Percentiles rank a stretch among this genome's conserved stretches.
Evolutionary conservation across 2,797 vertebrate genomes (phyloP).

Genomic region (Hydrolagus colliei): DNA sequence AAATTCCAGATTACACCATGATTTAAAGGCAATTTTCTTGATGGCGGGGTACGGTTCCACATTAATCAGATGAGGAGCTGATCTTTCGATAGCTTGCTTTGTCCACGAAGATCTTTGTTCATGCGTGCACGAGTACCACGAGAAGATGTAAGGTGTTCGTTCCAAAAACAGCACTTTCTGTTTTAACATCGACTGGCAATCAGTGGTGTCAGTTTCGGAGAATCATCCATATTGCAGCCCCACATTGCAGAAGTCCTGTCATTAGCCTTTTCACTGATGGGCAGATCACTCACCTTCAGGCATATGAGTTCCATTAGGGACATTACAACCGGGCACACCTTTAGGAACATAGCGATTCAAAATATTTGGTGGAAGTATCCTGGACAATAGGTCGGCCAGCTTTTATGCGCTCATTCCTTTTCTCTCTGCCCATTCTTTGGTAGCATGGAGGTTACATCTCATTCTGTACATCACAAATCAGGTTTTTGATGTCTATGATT

Average conservation of each 20-base stretch:
- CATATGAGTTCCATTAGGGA: neutral
- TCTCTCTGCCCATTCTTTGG: neutral
- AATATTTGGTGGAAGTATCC: neutral
- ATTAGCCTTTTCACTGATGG: neutral
- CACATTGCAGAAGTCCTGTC: neutral
- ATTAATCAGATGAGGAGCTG: slow-evolving; percentile 11
- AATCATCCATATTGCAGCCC: neutral
- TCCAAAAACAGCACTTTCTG: too few relatives aligned
- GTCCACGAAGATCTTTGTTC: neutral
- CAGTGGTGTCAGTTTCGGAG: neutral
- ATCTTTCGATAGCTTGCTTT: neutral
- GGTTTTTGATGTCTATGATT: too few relatives aligned
- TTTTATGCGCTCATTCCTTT: neutral
- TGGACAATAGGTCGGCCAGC: neutral
- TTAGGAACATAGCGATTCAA: neutral
- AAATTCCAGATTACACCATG: neutral
- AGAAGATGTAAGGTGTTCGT: too few relatives aligned
- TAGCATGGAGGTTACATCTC: too few relatives aligned
- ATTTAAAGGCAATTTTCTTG: neutral
- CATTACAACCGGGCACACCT: neutral
- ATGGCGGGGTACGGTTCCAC: slow-evolving; percentile 1
- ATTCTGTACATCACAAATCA: too few relatives aligned
- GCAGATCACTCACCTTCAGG: slow-evolving; percentile 6
- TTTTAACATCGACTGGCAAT: too few relatives aligned
- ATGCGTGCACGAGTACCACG: too few relatives aligned